Evolutionary conservation across 2,888 invertebrate species (phyloP).

Genomic region (Folsomia candida): DNA sequence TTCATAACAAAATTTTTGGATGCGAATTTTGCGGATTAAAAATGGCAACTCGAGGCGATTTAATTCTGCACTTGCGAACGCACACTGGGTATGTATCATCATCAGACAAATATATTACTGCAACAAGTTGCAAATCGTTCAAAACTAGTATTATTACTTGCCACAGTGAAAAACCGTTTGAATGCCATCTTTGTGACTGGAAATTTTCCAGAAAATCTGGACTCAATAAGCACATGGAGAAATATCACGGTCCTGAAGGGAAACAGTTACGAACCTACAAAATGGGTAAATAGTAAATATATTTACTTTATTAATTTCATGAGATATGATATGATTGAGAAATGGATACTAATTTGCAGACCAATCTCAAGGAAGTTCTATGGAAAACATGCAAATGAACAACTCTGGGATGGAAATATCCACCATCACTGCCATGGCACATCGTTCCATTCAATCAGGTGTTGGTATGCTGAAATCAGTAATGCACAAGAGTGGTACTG

Average conservation of each 20-base stretch:
- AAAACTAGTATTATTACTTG: neutral
- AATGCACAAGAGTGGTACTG: neutral
- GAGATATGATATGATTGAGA: too few relatives aligned
- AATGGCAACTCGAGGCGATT: constrained; percentile 33
- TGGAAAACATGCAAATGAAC: too few relatives aligned
- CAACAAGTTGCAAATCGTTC: neutral
- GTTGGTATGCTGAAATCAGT: neutral
- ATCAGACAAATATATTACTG: neutral
- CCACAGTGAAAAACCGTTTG: constrained; percentile 26
- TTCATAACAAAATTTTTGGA: constrained; percentile 30
- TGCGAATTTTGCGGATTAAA: constrained; percentile 30
- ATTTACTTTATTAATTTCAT: too few relatives aligned
- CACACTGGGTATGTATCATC: constrained; percentile 20
- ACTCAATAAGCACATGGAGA: constrained; percentile 28
- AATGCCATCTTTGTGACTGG: constrained; percentile 30
- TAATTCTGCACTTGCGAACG: constrained; percentile 30
- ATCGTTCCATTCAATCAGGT: neutral
- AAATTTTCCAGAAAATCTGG: constrained; percentile 25
- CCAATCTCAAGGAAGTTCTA: too few relatives aligned
- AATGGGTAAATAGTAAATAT: too few relatives aligned
- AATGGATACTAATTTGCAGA: too few relatives aligned
- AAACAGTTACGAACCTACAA: neutral
- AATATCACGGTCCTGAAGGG: constrained; percentile 28
- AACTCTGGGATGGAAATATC: neutral
- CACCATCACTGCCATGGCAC: neutral